These are phyloP conservation scores for Patella caerulea DNA, from an alignment of 2,888 invertebrate species.

Conservation along the genomic window DNA sequence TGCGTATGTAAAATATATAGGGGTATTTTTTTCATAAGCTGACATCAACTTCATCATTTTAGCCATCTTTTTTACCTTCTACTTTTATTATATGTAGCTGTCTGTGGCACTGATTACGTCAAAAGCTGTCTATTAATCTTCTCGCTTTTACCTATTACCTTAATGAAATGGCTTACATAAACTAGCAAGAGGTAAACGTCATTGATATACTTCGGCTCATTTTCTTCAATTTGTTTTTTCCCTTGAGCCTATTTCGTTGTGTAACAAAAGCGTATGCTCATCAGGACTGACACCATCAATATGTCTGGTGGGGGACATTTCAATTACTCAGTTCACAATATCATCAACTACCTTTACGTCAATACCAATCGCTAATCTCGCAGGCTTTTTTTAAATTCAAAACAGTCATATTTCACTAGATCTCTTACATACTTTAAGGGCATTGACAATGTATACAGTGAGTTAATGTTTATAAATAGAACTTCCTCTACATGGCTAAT, in stretches of 20 bases:
- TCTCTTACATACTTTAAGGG: no score
- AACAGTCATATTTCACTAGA: no score
- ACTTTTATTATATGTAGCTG: neutral
- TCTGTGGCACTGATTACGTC: conserved; percentile 8
- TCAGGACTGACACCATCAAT: conserved; percentile 8
- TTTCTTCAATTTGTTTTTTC: conserved; percentile 13
- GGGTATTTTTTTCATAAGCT: neutral
- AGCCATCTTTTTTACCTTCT: neutral
- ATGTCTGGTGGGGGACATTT: conserved; percentile 10
- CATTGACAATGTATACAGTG: no score
- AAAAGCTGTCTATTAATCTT: neutral
- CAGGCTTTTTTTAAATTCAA: no score
- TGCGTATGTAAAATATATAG: no score
- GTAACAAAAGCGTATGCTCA: conserved; percentile 6
- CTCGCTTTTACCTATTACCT: neutral
- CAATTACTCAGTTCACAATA: conserved; percentile 10
- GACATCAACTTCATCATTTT: conserved; percentile 8
- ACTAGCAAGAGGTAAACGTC: conserved; percentile 9
- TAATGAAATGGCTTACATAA: conserved; percentile 9
- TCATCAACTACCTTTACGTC: neutral
- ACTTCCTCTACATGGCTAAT: no score
- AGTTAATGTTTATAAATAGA: no score
- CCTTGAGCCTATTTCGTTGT: neutral
- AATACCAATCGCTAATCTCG: no score
- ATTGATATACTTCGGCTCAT: conserved; percentile 7